Base-by-base conservation (phyloP, 2,797 vertebrate genomes). In the Luscinia megarhynchos region DNA sequence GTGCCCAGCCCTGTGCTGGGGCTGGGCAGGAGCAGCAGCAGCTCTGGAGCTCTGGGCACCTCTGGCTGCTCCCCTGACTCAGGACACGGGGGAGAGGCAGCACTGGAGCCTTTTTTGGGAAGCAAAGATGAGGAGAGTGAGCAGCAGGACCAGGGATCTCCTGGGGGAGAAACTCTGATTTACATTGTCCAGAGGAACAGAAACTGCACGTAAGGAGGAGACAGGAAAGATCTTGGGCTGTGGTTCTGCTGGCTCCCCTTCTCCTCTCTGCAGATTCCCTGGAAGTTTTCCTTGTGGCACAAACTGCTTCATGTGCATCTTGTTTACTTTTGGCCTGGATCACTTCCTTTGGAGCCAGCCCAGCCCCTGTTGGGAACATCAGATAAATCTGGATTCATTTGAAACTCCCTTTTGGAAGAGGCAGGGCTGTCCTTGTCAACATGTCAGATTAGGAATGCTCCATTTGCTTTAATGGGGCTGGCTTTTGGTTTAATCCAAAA, bases 381-480 rank as follows among this genome's bases (percentile, higher is more conserved):
- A 89, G 77, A 93, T 86, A 90, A 94, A 94, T 96, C 94, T 97
- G 94, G 94, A 93, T 94, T 58, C 79, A 68, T 90, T 91, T 76
- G 85, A 95, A 95, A 91, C 70, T 96, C 89, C 64, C 83, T 79
- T 90, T 70, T 94, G 92, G 91, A 96, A 90, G 45, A 93, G 79
- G 89, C 94, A 92, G 76, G 76, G 48, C 6, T 93, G 92, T 91
- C 91, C 95, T 68, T 95, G 95, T 96, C 94, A 95, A 94, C 94
- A 95, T 96, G 83, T 97, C 87, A 94, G 90, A 90, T 96, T 95
- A 96, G 94, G 94, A 96, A 96, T 91, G 96, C 94, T 95, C 87
- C 74, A 85, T 91, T 96, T 88, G 89, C 63, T 96, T 96, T 96
- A 92, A 91, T 46, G 59, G 87, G 78, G 34, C 70, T 93, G 83